A percentile compares a stretch with the other conserved stretches of the same genome.
phyloP scores from a whole-genome alignment of 2,888 invertebrate genomes.

The Baronia brevicornis region DNA sequence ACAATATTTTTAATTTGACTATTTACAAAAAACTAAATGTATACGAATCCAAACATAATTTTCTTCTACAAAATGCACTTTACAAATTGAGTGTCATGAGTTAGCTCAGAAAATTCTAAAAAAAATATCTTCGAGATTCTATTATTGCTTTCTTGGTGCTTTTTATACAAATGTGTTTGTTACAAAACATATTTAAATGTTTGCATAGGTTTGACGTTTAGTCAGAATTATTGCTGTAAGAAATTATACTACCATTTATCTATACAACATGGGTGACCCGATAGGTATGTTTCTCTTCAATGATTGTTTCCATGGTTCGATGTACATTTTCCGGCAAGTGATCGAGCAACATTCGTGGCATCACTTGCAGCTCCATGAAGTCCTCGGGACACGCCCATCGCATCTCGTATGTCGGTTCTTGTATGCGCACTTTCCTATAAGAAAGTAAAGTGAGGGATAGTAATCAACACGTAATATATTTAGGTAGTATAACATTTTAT shows the following conservation, averaged over 20 bases:
- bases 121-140: slow-evolving; percentile 10
- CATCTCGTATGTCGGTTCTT: slow-evolving; percentile 82
- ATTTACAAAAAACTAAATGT: slow-evolving; percentile 14
- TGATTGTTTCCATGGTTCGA: slow-evolving; percentile 79
- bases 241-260: too few species aligned
- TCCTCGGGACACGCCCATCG: slow-evolving; percentile 87
- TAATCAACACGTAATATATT: too few species aligned
- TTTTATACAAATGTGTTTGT: too few species aligned
- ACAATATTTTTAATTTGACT: slow-evolving; percentile 8
- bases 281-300: slow-evolving; percentile 70
- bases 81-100: slow-evolving; percentile 9
- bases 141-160: too few species aligned
- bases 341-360: slow-evolving; percentile 90
- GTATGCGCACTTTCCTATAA: slow-evolving; percentile 77
- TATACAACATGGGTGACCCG: slow-evolving; percentile 52
- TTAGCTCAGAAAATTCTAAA: slow-evolving; percentile 8
- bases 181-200: too few species aligned
- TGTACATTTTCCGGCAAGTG: slow-evolving; percentile 89
- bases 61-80: too few species aligned
- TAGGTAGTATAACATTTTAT: too few species aligned
- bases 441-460: slow-evolving; percentile 3
- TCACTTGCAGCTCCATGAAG: slow-evolving; percentile 87
- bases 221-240: too few species aligned
- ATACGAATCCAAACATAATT: too few species aligned
- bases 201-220: too few species aligned